Conservation (phyloP, 2,888 invertebrate species). For the Omphaloscelis lunosa region DNA sequence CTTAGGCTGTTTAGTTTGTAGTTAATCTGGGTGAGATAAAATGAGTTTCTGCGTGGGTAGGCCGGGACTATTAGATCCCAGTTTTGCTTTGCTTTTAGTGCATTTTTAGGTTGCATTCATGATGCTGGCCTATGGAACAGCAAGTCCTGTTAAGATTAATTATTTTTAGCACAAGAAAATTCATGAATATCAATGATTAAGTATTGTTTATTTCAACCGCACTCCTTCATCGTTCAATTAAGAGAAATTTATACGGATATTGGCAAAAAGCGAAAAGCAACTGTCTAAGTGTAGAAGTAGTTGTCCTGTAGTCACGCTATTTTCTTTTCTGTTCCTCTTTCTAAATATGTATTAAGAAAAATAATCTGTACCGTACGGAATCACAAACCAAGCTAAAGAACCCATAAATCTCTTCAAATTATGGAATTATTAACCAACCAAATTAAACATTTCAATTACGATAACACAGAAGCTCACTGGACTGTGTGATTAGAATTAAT, state of each 20-base stretch:
- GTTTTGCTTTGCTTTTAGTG: background rate
- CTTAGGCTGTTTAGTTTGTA: constrained; percentile 16
- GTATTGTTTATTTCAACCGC: background rate
- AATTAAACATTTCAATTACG: constrained; percentile 42
- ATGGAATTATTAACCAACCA: background rate
- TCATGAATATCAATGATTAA: no score
- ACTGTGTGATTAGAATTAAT: constrained; percentile 36
- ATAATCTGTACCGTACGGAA: no score
- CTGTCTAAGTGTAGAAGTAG: no score
- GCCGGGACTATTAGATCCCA: background rate
- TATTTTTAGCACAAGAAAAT: no score
- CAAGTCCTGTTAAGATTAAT: background rate
- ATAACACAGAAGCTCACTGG: constrained; percentile 30
- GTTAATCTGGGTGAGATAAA: constrained; percentile 20
- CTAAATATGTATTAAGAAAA: no score
- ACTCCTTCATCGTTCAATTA: no score
- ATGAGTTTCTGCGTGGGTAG: background rate
- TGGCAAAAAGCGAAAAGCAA: background rate
- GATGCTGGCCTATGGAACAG: background rate
- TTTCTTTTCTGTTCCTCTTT: no score
- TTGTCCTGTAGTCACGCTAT: no score
- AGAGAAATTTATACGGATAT: background rate
- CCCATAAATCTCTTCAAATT: background rate
- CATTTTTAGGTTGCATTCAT: background rate
- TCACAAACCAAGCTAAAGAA: background rate